Evolutionary conservation across 2,113 vertebrate species (phyloP).

Genomic region (Psilopogon haemacephalus): DNA sequence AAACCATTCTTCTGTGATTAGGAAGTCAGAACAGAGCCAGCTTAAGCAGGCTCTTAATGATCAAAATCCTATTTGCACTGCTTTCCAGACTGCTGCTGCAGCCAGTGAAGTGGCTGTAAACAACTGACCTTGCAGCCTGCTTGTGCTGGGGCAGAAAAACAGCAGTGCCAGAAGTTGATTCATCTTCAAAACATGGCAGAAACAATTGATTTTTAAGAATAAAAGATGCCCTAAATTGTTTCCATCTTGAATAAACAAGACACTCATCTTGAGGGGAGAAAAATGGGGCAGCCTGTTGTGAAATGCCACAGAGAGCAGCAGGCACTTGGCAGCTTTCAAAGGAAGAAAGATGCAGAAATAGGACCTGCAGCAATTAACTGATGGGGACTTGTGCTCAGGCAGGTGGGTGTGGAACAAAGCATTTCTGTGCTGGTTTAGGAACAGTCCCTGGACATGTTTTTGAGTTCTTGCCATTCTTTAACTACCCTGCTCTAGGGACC

Average conservation of each 20-base stretch:
- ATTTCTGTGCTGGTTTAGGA: not conserved
- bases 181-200: not conserved
- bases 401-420: not conserved
- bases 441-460: not conserved
- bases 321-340: not conserved
- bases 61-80: not conserved
- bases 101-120: not conserved
- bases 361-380: not conserved
- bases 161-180: not conserved
- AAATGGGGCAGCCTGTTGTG: not conserved
- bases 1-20: not conserved
- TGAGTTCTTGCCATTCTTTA: not conserved
- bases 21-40: not conserved
- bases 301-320: not conserved
- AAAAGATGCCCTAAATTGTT: not conserved
- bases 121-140: not conserved
- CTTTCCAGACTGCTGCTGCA: conserved; percentile 27
- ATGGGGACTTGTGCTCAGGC: not conserved
- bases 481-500: not conserved
- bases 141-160: not conserved
- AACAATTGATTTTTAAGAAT: not conserved
- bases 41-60: not conserved
- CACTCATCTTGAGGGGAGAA: not conserved
- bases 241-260: not conserved
- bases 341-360: not conserved